Conservation (phyloP, 2,113 vertebrate genomes). For the Prunella fulvescens region DNA sequence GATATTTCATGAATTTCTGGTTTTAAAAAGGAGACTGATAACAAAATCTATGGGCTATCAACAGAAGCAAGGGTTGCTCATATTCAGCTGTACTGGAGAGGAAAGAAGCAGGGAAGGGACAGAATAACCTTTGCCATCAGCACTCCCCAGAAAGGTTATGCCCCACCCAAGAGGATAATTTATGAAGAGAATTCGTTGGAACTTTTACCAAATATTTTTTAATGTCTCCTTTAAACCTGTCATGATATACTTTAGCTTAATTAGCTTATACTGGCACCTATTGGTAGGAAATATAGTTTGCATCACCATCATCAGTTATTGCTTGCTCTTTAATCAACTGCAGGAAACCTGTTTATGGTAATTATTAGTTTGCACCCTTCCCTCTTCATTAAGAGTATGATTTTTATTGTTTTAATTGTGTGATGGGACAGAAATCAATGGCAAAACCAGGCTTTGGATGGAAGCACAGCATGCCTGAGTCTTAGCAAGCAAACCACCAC, state of each 20-base stretch:
- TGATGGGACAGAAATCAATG: background rate
- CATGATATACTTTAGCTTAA: background rate
- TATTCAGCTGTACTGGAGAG: background rate
- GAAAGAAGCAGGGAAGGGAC: background rate
- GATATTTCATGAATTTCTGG: background rate
- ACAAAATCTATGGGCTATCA: background rate
- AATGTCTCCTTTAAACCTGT: background rate
- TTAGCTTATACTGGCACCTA: slow-evolving; percentile 71
- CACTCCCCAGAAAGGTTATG: background rate
- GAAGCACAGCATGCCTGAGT: background rate
- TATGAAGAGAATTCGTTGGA: background rate
- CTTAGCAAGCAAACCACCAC: background rate
- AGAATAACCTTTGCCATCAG: background rate
- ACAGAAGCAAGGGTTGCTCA: background rate
- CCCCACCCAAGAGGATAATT: background rate
- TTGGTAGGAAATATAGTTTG: slow-evolving; percentile 20
- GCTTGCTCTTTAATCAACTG: background rate
- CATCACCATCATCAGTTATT: background rate
- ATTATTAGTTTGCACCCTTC: background rate
- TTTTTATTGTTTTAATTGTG: background rate
- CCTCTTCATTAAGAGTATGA: background rate
- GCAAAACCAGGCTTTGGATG: background rate
- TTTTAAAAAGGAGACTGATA: background rate
- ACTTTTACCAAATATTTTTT: background rate
- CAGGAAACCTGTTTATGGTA: background rate